phyloP scores from a whole-genome alignment of 2,888 invertebrate genomes.

The Rhagonycha lutea region DNA sequence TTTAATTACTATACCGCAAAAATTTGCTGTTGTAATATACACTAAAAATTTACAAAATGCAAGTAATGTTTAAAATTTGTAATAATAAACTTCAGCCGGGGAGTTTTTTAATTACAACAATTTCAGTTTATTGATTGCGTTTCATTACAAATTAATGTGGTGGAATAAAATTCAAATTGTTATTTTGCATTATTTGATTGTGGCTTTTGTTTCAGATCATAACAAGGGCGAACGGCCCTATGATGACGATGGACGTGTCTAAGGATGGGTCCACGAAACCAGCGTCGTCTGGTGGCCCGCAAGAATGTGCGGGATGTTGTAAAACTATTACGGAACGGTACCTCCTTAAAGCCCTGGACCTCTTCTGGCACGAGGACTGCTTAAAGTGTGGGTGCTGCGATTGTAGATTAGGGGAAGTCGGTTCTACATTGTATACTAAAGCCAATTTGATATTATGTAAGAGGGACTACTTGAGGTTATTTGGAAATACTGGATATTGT shows the following conservation, averaged over 20 bases:
- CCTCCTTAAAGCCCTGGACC: slow-evolving; percentile 88
- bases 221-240: slow-evolving; percentile 56
- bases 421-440: slow-evolving; percentile 92
- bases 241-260: slow-evolving; percentile 88
- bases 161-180: background rate
- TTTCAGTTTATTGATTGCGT: background rate
- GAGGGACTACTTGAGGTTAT: slow-evolving; percentile 93
- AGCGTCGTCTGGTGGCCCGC: slow-evolving; percentile 57
- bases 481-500: slow-evolving; percentile 95
- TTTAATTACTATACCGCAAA: background rate
- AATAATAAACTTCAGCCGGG: background rate
- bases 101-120: background rate
- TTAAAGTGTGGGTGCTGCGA: slow-evolving; percentile 97
- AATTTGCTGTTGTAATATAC: background rate
- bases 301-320: slow-evolving; percentile 92
- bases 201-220: slow-evolving; percentile 49
- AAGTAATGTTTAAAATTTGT: background rate
- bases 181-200: background rate
- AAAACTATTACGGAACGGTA: slow-evolving; percentile 92
- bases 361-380: slow-evolving; percentile 98
- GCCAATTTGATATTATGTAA: slow-evolving; percentile 95
- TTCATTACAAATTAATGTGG: background rate
- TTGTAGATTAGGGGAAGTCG: slow-evolving; percentile 94
- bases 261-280: slow-evolving; percentile 67
- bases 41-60: background rate